Conservation (phyloP, 2,113 vertebrate species). For the Eubucco bourcierii region DNA sequence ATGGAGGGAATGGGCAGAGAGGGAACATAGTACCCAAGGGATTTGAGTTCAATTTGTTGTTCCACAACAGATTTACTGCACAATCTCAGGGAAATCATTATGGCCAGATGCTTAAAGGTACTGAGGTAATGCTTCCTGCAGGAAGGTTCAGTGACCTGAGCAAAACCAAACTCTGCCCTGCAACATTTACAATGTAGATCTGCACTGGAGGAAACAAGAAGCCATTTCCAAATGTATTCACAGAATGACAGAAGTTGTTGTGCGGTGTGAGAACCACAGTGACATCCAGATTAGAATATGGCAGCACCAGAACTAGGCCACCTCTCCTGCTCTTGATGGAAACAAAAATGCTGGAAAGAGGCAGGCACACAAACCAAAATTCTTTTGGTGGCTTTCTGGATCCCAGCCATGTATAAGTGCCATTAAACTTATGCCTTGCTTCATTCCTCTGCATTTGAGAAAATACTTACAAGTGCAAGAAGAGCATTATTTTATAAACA, state of each 20-base stretch:
- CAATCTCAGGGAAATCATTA: conserved; percentile 34
- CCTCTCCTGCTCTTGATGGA: not conserved
- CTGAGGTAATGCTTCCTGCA: not conserved
- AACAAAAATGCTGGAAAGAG: not conserved
- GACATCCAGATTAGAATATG: not conserved
- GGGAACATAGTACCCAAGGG: conserved; percentile 39
- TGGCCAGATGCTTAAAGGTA: not conserved
- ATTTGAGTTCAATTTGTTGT: conserved; percentile 19
- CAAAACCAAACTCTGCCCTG: not conserved
- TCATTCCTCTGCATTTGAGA: not conserved
- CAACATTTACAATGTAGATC: not conserved
- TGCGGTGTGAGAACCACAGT: not conserved
- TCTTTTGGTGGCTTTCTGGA: not conserved
- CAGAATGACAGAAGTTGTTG: not conserved
- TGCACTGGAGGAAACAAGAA: not conserved
- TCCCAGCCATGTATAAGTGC: not conserved
- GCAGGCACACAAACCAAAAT: not conserved
- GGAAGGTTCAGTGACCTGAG: not conserved
- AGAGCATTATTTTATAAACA: not conserved
- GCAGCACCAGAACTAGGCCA: not conserved
- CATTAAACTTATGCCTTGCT: not conserved
- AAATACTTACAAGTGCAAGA: not conserved
- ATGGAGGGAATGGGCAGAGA: not conserved
- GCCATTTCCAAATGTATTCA: not conserved
- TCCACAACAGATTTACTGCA: conserved; percentile 41